Base-by-base conservation (phyloP, 1,140 invertebrate species). In the Drosophila guanche region DNA sequence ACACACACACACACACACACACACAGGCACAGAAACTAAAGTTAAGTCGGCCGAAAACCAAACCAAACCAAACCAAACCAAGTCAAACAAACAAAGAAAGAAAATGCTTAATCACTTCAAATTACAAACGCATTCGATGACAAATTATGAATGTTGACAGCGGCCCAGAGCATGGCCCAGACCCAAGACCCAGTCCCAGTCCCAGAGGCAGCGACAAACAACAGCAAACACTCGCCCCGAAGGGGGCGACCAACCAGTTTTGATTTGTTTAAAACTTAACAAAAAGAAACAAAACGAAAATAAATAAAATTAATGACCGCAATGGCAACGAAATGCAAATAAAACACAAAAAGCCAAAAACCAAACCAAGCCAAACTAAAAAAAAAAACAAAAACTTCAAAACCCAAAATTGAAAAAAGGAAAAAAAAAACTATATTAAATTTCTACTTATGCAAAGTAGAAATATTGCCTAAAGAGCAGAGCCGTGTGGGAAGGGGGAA, bases 381-480 rank as follows among this genome's bases (percentile, higher is more conserved):
- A 43, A 40, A 20, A 20, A 20, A 20, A 20, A 20, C 0, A 20
- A 20, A 20, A 20, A 20, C 16, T 20, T 50, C 37, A 68, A 59
- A 65, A 54, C 59, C 57, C 50, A 29, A 65, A 42, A 54, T 43
- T 48, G 41, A 47, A 55, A n/a, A n/a, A n/a, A n/a, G n/a, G n/a
- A n/a, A n/a, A n/a, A n/a, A n/a, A n/a, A n/a, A n/a, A n/a, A n/a
- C n/a, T n/a, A n/a, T n/a, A 51, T 58, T 48, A 86, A 70, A 80
- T 89, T 89, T 89, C 85, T 89, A 89, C 76, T 89, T 89, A 89
- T 89, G 85, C 85, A 89, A 89, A 89, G 85, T 83, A 89, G 85
- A 85, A 80, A 89, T 89, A 89, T 89, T 89, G 85, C 85, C 86
- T 73, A 85, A 89, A 89, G 69, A 62, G 60, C 66, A 89, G 73